phyloP scores from a whole-genome alignment of 2,888 invertebrate genomes.

The Drosophila macrothrix region DNA sequence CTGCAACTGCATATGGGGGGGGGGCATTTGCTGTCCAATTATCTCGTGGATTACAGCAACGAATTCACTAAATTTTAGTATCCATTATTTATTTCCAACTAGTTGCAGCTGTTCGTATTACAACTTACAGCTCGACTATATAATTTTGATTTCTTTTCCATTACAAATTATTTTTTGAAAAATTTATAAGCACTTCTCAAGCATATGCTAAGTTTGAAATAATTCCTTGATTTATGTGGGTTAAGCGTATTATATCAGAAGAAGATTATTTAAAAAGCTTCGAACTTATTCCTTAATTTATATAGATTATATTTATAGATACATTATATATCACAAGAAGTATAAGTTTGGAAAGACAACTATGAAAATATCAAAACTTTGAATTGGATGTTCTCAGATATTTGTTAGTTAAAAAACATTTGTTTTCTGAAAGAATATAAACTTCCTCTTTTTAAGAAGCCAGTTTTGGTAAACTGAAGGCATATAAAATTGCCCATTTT shows the following conservation, averaged over 20 bases:
- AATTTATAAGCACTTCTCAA: neutral
- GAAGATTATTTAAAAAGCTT: neutral
- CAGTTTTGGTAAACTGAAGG: neutral
- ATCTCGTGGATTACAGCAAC: neutral
- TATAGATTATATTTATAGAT: neutral
- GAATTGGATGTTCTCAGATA: neutral
- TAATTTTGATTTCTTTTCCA: neutral
- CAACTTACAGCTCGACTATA: neutral
- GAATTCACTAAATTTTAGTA: neutral
- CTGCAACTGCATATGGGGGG: neutral
- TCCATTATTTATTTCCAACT: neutral
- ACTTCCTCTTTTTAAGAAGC: neutral
- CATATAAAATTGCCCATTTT: neutral
- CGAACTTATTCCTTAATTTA: neutral
- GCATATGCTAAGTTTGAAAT: neutral
- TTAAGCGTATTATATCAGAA: too few species aligned
- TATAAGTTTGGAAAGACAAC: neutral
- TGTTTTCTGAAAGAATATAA: neutral
- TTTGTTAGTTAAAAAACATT: fast-evolving
- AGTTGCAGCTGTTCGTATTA: conserved; percentile 1
- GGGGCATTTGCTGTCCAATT: conserved; percentile 1
- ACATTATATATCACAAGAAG: neutral
- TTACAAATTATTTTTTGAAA: neutral
- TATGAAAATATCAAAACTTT: neutral
- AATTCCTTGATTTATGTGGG: neutral